Evolutionary conservation across 2,888 invertebrate genomes (phyloP), one percentile per base, ranked within the genome.

Genomic region (Trachelus iudaicus): DNA sequence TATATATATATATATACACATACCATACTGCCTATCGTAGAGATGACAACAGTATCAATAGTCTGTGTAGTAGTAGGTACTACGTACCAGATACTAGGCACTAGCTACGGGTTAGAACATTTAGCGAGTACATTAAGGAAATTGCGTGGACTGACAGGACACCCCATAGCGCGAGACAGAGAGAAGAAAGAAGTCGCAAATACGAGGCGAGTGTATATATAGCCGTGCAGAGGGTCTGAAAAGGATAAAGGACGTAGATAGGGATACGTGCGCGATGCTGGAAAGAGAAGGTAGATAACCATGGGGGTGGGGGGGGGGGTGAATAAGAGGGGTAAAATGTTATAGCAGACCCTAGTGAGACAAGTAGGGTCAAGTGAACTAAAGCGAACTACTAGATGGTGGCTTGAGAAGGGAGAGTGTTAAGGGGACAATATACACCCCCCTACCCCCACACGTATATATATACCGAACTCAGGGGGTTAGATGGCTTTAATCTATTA

Each of bases 101-200:
- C 40, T 40, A 40, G 56, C 34, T 73, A 77, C 40, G 80, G 76
- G 77, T 74, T 40, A 83, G 84, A 85, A 83, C 88, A 85, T 90
- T 90, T 87, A 89, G 88, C 87, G 83, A 90, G 90, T 91, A 89
- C 90, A 91, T 91, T 91, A 91, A 90, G 89, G 86, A 91, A 90
- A 91, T 91, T 91, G 90, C 89, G 87, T 87, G 85, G 86, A 86
- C 87, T 87, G 86, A 81, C 81, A 74, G 71, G 78, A 75, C 77
- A 79, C 82, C 78, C 80, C 76, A 79, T 69, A 74, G 82, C 84
- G 81, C 85, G 78, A 34, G 68, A 73, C 56, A 37, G 78, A 73
- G 74, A 78, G 77, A 79, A 56, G 56, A 56, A 23, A 56, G 56
- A 56, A 56, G 56, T 56, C 80, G 77, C 75, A 80, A 75, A 79